phyloP scores from a whole-genome alignment of 2,888 invertebrate species.

The Chalcis sispes region DNA sequence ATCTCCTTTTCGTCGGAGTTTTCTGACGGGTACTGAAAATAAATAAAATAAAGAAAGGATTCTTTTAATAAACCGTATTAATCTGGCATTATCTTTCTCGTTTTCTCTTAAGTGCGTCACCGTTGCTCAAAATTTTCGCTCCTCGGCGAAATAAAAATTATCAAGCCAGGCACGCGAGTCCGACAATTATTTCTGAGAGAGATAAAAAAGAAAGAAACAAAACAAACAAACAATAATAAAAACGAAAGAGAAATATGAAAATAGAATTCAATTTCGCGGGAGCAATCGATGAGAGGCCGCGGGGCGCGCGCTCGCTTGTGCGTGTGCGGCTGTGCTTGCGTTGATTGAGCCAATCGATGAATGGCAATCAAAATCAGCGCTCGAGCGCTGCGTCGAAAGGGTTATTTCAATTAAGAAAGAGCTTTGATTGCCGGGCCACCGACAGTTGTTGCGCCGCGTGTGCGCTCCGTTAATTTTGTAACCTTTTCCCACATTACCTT shows the following conservation, averaged over 20 bases:
- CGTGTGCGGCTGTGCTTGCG: slow-evolving; percentile 3
- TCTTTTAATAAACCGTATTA: no score
- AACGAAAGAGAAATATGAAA: neutral
- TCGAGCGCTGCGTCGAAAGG: slow-evolving; percentile 9
- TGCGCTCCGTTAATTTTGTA: neutral
- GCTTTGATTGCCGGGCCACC: slow-evolving; percentile 26
- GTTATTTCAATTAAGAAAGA: slow-evolving; percentile 50
- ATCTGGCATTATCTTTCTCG: no score
- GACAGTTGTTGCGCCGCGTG: neutral
- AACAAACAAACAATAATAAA: no score
- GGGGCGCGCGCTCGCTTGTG: neutral
- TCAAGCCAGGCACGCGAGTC: no score
- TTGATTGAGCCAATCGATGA: slow-evolving; percentile 45
- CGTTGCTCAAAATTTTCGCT: neutral
- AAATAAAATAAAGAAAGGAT: no score
- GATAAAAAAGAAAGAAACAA: no score
- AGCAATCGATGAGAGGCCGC: slow-evolving; percentile 18
- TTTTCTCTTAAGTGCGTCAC: no score
- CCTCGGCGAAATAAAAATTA: neutral
- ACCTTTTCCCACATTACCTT: no score
- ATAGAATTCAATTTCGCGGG: slow-evolving; percentile 40
- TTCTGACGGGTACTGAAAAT: no score
- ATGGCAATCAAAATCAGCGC: slow-evolving; percentile 41
- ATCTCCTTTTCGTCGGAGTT: no score
- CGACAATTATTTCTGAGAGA: no score